Percentiles rank a stretch among this genome's conserved stretches.
phyloP scores from a whole-genome alignment of 2,113 vertebrate genomes.

The Muntiacus reevesi region DNA sequence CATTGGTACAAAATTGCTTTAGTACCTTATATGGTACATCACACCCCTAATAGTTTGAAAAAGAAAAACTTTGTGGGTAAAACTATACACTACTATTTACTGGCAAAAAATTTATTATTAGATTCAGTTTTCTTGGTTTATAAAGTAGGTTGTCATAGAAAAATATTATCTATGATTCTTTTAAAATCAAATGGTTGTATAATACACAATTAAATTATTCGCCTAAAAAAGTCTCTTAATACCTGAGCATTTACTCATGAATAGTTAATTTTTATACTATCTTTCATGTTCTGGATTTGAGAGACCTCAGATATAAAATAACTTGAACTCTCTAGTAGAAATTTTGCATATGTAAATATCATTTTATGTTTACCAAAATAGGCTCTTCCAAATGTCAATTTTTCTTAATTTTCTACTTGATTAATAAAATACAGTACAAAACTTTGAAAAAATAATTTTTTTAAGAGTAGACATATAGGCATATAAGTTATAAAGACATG shows the following conservation, averaged over 20 bases:
- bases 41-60: constrained; percentile 29
- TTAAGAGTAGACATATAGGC: constrained; percentile 51
- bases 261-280: background rate
- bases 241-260: constrained; percentile 73
- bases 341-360: background rate
- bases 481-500: constrained; percentile 67
- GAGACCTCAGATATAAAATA: background rate
- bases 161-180: constrained; percentile 40
- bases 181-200: background rate
- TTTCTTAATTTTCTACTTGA: constrained; percentile 13
- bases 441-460: constrained; percentile 30
- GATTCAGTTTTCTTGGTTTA: constrained; percentile 49
- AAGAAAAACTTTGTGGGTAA: constrained; percentile 56
- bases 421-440: constrained; percentile 19
- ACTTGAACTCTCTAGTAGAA: background rate
- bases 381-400: constrained; percentile 24
- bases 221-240: constrained; percentile 38
- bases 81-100: constrained; percentile 64
- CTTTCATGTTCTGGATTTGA: background rate
- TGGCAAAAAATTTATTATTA: constrained; percentile 56
- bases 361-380: constrained; percentile 28
- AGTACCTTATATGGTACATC: constrained; percentile 62
- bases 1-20: constrained; percentile 70
- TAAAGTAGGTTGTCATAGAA: background rate
- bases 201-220: background rate